phyloP scores from a whole-genome alignment of 92 coral and sea anemone species.

The Muricea muricata region DNA sequence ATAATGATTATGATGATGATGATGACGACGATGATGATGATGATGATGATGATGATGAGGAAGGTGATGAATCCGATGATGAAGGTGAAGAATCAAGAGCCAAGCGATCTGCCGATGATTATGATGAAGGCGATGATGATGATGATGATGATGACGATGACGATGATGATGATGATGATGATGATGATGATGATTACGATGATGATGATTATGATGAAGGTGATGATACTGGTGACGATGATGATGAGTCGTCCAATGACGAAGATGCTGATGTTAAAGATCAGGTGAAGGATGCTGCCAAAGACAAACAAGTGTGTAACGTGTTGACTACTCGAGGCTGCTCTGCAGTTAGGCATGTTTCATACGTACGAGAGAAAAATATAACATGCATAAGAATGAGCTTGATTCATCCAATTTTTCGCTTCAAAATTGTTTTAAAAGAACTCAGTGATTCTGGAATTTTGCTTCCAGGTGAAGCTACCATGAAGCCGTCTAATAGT shows the following conservation, averaged over 20 bases:
- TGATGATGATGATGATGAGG: not conserved
- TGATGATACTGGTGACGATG: not conserved
- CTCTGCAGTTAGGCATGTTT: too few relatives aligned
- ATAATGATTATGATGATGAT: constrained; percentile 8
- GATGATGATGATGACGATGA: constrained; percentile 3
- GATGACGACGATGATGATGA: constrained; percentile 13
- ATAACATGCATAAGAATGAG: too few relatives aligned
- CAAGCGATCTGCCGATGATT: not conserved
- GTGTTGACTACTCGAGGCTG: too few relatives aligned
- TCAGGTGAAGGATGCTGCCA: not conserved
- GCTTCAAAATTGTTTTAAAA: too few relatives aligned
- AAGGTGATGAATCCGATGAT: too few relatives aligned
- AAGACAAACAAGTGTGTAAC: not conserved
- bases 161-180: not conserved
- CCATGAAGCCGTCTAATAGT: too few relatives aligned
- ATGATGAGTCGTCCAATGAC: not conserved
- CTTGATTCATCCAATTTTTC: too few relatives aligned
- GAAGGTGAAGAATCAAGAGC: not conserved
- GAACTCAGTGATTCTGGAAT: too few relatives aligned
- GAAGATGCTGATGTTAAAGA: not conserved
- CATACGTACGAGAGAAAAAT: too few relatives aligned
- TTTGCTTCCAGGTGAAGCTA: too few relatives aligned
- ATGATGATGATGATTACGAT: not conserved
- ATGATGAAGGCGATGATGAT: not conserved
- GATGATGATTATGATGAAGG: constrained; percentile 1